Base-by-base conservation (phyloP, 2,797 vertebrate species). In the Mareca penelope region DNA sequence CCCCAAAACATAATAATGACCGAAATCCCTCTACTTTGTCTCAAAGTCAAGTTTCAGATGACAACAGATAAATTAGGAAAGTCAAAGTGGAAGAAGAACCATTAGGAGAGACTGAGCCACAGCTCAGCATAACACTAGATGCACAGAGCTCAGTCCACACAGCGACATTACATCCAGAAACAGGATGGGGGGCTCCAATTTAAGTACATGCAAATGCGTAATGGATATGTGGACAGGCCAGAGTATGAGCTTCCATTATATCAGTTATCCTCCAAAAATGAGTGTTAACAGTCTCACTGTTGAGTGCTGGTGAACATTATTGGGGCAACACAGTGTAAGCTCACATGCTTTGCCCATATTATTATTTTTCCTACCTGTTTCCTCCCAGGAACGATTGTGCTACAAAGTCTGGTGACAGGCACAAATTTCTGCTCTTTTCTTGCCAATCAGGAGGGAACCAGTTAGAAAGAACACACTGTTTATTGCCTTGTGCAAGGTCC, bases 401-500 rank as follows among this genome's bases (percentile, higher is more conserved):
- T 35, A 14, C 48, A 26, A 83, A 37, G 18, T 13, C 65, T 72
- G 72, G 72, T 80, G 88, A 87, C 68, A 82, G 60, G 83, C 85
- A 90, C 53, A 71, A 39, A 55, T 64, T 86, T 93, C 71, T 87
- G 71, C 33, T 82, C 80, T 78, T 67, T 77, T 80, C 71, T 86
- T 88, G 68, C 85, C 89, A 80, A 77, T 88, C 77, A 81, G 80
- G 91, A 94, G 77, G 37, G 61, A 94, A 82, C 68, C 33, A 79
- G 64, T 91, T 75, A 60, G 86, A 80, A 42, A 93, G 61, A 87
- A 69, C 50, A 94, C 35, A 9, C 57, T 93, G 80, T 93, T 91
- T 90, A 90, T 91, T 93, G 91, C 90, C 59, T 93, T 95, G 95
- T 82, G 88, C 88, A 87, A 89, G n/a, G 88, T 94, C 91, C 95